Percentiles rank a stretch among this genome's conserved stretches.
These are phyloP conservation scores for Heliconius eleuchia DNA, from an alignment of 1,140 invertebrate species.

Conservation along the genomic window DNA sequence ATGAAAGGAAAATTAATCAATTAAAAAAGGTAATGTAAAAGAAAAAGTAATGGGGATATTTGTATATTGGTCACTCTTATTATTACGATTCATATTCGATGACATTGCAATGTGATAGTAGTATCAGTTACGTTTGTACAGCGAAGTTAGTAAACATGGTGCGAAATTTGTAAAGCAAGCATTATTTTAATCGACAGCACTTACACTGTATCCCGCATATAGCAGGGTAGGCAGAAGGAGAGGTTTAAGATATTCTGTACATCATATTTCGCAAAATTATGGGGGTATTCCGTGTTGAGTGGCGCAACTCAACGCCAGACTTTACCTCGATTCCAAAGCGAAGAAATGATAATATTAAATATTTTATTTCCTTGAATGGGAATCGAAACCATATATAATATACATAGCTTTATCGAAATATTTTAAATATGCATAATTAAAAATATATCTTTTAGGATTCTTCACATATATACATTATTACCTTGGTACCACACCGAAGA, in stretches of 20 bases:
- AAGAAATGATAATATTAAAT: rapidly evolving
- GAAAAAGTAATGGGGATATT: background rate
- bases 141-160: background rate
- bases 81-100: background rate
- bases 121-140: background rate
- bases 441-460: no score
- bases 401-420: background rate
- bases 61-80: background rate
- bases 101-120: background rate
- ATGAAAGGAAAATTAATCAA: background rate
- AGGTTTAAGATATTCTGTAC: background rate
- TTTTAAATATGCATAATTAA: no score
- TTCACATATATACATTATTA: background rate
- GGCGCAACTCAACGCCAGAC: no score
- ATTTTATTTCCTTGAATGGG: no score
- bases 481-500: background rate
- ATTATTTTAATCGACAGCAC: background rate
- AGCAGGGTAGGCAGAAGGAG: background rate
- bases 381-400: background rate
- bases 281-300: no score
- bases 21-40: background rate
- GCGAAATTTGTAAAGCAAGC: background rate
- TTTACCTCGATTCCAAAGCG: no score
- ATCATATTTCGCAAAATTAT: no score
- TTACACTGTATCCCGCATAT: no score